Conservation (phyloP, 2,797 vertebrate genomes). For the Lagodon rhomboides region DNA sequence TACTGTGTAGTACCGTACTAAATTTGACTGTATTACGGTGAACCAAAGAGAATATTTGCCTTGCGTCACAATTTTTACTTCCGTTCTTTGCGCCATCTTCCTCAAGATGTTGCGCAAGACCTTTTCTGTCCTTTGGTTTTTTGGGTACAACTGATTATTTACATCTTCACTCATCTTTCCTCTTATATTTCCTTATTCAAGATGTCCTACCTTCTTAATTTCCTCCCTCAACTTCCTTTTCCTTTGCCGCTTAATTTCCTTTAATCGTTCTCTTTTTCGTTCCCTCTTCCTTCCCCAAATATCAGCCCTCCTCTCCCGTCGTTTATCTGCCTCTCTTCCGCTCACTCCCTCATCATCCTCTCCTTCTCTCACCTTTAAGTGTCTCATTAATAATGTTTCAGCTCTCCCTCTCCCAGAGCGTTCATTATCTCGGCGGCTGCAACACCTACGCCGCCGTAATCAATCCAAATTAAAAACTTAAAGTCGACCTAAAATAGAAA, state of each 20-base stretch:
- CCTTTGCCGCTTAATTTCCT: neutral
- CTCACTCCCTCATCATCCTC: conserved; percentile 9
- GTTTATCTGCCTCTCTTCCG: conserved; percentile 21
- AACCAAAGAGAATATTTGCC: too few species aligned
- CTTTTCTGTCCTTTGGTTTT: too few species aligned
- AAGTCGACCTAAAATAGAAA: conserved; percentile 54
- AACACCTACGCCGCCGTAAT: conserved; percentile 67
- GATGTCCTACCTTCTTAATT: neutral
- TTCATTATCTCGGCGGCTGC: conserved; percentile 63
- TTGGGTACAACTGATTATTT: too few species aligned
- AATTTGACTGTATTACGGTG: too few species aligned
- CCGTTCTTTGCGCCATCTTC: too few species aligned
- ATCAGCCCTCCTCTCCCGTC: conserved; percentile 2
- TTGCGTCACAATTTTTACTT: too few species aligned
- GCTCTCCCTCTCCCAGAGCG: conserved; percentile 50
- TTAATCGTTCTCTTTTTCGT: accelerated
- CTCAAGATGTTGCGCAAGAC: too few species aligned
- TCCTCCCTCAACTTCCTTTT: neutral
- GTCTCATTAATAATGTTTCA: conserved; percentile 71
- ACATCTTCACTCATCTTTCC: neutral
- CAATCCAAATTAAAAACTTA: conserved; percentile 77
- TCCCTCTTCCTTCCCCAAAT: neutral
- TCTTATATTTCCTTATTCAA: neutral
- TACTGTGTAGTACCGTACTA: too few species aligned
- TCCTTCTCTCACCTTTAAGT: conserved; percentile 61